phyloP scores from a whole-genome alignment of 1,140 invertebrate genomes.

The Diprion similis region DNA sequence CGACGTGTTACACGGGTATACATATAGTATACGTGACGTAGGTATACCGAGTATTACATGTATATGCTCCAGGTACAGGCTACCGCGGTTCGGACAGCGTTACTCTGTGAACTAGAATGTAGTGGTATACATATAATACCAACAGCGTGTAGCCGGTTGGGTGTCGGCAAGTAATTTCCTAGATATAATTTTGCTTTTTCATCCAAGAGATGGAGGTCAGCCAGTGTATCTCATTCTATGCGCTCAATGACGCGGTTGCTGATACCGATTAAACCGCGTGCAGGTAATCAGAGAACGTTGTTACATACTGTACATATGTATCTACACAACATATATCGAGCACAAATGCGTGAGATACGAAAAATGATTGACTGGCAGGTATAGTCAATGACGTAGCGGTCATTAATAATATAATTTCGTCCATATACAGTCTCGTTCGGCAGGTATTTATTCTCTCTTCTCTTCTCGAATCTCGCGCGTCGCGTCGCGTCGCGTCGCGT shows the following conservation, averaged over 20 bases:
- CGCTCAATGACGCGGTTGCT: background rate
- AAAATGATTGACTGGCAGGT: too few species aligned
- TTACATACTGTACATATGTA: too few species aligned
- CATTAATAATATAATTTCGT: too few species aligned
- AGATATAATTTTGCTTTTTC: slow-evolving; percentile 8
- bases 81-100: background rate
- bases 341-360: too few species aligned
- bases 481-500: too few species aligned
- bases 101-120: background rate
- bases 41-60: background rate
- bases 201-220: slow-evolving; percentile 4
- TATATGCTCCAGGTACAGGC: background rate
- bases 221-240: slow-evolving; percentile 3
- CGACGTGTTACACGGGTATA: background rate
- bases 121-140: background rate
- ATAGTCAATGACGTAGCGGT: too few species aligned
- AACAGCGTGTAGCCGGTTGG: background rate
- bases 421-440: too few species aligned
- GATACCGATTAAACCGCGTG: too few species aligned
- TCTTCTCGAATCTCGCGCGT: too few species aligned
- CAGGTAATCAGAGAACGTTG: too few species aligned
- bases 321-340: too few species aligned
- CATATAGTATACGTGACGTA: background rate
- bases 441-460: too few species aligned
- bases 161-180: slow-evolving; percentile 7